Evolutionary conservation across 53 echinoderm and acorn worm genomes (phyloP).

Genomic region (Mesocentrotus franciscanus): DNA sequence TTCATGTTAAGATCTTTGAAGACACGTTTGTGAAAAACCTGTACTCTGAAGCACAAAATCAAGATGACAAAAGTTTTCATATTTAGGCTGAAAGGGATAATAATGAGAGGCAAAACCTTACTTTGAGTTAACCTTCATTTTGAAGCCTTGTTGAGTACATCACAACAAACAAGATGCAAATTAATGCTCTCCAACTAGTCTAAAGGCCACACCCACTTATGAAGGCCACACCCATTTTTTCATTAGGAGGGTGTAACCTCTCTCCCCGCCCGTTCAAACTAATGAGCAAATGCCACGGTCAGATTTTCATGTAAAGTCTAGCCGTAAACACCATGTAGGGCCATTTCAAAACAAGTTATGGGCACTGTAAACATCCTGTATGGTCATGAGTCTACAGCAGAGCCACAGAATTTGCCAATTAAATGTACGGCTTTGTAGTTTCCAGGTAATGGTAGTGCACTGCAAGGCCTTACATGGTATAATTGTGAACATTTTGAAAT

Average conservation of each 20-base stretch:
- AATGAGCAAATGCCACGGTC: background rate
- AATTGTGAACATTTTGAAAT: too few species aligned
- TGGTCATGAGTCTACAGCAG: too few species aligned
- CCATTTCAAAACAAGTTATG: too few species aligned
- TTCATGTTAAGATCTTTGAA: background rate
- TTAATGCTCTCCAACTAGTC: background rate
- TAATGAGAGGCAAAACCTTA: background rate
- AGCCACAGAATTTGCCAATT: too few species aligned
- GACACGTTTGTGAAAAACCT: background rate
- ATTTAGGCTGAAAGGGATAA: background rate
- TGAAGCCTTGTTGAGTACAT: background rate
- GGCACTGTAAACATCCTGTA: too few species aligned
- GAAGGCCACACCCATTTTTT: background rate
- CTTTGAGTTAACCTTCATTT: background rate
- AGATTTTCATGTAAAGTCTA: too few species aligned
- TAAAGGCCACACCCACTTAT: background rate
- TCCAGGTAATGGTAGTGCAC: too few species aligned
- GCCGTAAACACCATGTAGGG: too few species aligned
- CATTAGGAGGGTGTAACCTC: background rate
- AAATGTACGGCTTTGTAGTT: too few species aligned
- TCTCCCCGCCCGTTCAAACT: background rate
- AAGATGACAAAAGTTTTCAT: background rate
- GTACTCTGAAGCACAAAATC: constrained; percentile 27
- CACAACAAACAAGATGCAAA: background rate
- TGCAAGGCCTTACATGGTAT: too few species aligned